Conservation (phyloP, 1,140 invertebrate genomes). For the Tribolium castaneum region DNA sequence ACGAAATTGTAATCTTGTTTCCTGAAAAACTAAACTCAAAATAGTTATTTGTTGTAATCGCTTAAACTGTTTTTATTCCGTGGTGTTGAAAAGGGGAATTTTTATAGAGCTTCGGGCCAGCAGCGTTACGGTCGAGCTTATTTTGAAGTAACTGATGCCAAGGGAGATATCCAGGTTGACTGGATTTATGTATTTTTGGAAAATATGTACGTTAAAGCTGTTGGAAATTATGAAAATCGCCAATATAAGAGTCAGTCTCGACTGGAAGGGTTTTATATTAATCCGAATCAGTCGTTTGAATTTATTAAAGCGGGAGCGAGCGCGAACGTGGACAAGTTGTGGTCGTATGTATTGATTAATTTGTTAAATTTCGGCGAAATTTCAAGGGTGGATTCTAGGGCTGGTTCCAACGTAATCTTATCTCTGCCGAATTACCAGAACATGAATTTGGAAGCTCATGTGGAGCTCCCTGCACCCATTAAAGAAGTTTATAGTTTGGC, state of each 20-base stretch:
- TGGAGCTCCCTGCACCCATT: conserved; percentile 70
- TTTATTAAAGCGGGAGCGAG: conserved; percentile 67
- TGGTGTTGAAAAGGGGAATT: neutral
- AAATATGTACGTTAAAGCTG: conserved; percentile 64
- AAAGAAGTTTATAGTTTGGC: conserved; percentile 71
- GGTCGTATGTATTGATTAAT: conserved; percentile 62
- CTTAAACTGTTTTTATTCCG: neutral
- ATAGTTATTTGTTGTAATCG: neutral
- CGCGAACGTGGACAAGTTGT: conserved; percentile 67
- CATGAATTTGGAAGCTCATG: conserved; percentile 66
- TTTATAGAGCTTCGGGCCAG: conserved; percentile 37
- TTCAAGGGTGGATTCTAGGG: conserved; percentile 56
- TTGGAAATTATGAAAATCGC: conserved; percentile 59
- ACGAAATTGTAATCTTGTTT: neutral
- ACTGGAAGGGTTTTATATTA: conserved; percentile 64
- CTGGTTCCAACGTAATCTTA: conserved; percentile 70
- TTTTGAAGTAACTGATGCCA: conserved; percentile 49
- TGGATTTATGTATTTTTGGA: conserved; percentile 62
- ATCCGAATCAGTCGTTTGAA: conserved; percentile 66
- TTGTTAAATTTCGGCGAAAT: conserved; percentile 34
- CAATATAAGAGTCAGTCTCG: conserved; percentile 54
- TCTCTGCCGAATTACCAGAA: conserved; percentile 65
- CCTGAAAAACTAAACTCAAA: neutral
- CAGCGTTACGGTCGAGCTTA: conserved; percentile 39
- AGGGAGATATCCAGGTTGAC: conserved; percentile 54